These are phyloP conservation scores for Conistra vaccinii DNA, from an alignment of 2,888 invertebrate species.

Conservation along the genomic window DNA sequence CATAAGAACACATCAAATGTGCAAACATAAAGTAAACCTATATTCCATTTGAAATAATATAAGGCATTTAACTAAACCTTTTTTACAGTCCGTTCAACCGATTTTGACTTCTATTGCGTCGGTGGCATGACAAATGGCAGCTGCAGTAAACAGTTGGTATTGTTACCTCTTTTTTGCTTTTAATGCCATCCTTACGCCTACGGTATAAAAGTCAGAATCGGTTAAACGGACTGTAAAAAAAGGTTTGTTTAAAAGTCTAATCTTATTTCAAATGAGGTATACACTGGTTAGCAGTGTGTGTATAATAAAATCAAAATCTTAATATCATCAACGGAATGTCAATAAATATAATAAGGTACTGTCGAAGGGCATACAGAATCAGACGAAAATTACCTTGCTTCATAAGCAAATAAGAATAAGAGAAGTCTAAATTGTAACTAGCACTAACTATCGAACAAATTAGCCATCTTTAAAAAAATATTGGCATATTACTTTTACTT, in stretches of 20 bases:
- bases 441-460: constrained; percentile 41
- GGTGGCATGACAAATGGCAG: too few species aligned
- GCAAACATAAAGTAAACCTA: constrained; percentile 59
- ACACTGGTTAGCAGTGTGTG: constrained; percentile 57
- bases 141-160: too few species aligned
- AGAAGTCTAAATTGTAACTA: constrained; percentile 43
- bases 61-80: too few species aligned
- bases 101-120: too few species aligned
- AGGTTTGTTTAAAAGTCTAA: too few species aligned
- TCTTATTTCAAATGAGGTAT: too few species aligned
- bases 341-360: constrained; percentile 60
- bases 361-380: constrained; percentile 20
- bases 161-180: too few species aligned
- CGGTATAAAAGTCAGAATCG: too few species aligned
- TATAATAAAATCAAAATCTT: constrained; percentile 38
- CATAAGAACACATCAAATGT: constrained; percentile 72
- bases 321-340: constrained; percentile 62
- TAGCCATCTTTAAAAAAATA: constrained; percentile 64
- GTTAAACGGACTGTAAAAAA: too few species aligned
- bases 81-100: too few species aligned
- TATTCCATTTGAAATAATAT: too few species aligned
- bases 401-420: constrained; percentile 54
- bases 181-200: too few species aligned
- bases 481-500: constrained; percentile 53
- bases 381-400: constrained; percentile 51